Percentiles rank a stretch among this genome's conserved stretches.
These are phyloP conservation scores for Xenopus petersii DNA, from an alignment of 2,797 vertebrate genomes.

Conservation along the genomic window DNA sequence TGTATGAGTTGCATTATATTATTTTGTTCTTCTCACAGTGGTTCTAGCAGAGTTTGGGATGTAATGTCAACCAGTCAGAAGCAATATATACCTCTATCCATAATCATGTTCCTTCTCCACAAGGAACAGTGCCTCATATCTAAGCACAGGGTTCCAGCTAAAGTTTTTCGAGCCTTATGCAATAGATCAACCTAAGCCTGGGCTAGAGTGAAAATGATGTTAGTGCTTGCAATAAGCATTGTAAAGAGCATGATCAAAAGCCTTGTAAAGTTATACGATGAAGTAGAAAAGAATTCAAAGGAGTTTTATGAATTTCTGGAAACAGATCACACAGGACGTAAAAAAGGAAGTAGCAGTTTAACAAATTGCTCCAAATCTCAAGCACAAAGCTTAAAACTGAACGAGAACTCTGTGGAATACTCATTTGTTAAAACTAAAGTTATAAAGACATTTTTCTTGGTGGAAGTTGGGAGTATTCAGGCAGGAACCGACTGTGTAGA, in stretches of 20 bases:
- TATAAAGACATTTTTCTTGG: neutral
- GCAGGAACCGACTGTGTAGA: neutral
- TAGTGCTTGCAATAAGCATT: neutral
- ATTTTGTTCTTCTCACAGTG: no score
- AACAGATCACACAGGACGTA: conserved; percentile 1
- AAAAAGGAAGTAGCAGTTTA: conserved; percentile 27
- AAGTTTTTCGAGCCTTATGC: neutral
- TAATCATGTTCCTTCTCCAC: neutral
- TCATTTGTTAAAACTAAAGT: neutral
- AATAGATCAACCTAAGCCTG: neutral
- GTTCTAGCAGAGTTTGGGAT: no score
- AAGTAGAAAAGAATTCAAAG: conserved; percentile 9
- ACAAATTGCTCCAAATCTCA: neutral
- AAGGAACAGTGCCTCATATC: neutral
- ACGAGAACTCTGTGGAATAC: neutral
- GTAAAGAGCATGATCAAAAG: neutral
- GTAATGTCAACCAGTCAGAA: no score
- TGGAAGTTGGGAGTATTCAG: neutral
- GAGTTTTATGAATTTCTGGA: conserved; percentile 1
- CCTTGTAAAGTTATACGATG: neutral
- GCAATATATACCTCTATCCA: no score
- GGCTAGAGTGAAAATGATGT: neutral
- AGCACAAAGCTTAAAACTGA: neutral
- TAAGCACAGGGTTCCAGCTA: no score
- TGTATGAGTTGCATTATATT: no score